phyloP scores from a whole-genome alignment of 2,113 vertebrate genomes.

The Columbina picui region DNA sequence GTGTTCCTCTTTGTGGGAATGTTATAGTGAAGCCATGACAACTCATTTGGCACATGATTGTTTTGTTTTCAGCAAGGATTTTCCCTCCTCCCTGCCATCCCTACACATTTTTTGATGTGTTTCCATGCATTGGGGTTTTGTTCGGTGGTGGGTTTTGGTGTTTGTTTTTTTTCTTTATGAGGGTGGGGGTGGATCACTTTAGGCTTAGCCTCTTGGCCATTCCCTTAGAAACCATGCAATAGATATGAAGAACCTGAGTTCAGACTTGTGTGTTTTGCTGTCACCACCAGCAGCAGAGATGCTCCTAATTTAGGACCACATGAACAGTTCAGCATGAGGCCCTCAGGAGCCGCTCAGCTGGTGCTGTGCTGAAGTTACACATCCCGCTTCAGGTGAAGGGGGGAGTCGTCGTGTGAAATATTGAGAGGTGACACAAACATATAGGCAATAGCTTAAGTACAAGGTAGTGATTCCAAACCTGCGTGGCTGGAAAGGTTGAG shows the following conservation, averaged over 20 bases:
- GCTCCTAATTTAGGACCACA: neutral
- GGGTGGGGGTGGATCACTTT: neutral
- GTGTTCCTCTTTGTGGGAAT: conserved; percentile 46
- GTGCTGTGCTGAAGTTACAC: neutral
- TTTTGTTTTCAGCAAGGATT: conserved; percentile 26
- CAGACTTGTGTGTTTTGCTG: neutral
- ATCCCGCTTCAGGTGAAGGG: neutral
- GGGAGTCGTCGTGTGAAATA: neutral
- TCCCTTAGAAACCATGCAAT: neutral
- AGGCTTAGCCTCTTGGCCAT: conserved; percentile 11
- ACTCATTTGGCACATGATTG: conserved; percentile 37
- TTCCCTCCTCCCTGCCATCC: neutral
- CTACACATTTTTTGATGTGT: neutral
- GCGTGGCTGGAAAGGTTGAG: neutral
- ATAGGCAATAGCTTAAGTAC: neutral
- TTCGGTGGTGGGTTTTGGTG: neutral
- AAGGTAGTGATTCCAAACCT: neutral
- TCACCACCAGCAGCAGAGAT: neutral
- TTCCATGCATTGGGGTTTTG: conserved; percentile 4
- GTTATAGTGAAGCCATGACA: conserved; percentile 58
- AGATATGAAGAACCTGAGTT: neutral
- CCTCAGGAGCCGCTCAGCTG: neutral
- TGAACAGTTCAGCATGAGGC: neutral
- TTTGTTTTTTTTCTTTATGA: neutral
- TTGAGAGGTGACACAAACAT: neutral